Evolutionary conservation across 2,888 invertebrate genomes (phyloP).

Genomic region (Steinernema carpocapsae): DNA sequence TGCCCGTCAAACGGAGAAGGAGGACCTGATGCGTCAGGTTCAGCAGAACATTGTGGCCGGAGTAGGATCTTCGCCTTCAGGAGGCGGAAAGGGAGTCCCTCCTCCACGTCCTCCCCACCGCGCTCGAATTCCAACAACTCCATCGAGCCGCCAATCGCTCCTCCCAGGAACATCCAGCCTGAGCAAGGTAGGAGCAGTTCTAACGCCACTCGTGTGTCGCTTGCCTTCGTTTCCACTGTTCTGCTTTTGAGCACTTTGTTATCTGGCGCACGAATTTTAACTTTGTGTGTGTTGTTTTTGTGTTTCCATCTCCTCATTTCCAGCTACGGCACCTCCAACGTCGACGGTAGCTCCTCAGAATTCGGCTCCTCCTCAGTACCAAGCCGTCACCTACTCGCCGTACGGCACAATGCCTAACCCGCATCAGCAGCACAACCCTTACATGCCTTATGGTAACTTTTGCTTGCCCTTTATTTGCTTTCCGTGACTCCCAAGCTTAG

Average conservation of each 20-base stretch:
- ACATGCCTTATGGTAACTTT: slow-evolving; percentile 37
- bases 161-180: slow-evolving; percentile 54
- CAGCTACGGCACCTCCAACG: too few species aligned
- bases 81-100: slow-evolving; percentile 38
- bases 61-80: slow-evolving; percentile 4
- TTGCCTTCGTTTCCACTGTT: neutral
- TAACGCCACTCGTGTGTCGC: neutral
- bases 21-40: slow-evolving; percentile 91
- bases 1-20: slow-evolving; percentile 97
- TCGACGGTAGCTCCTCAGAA: slow-evolving; percentile 20
- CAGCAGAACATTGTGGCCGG: slow-evolving; percentile 72
- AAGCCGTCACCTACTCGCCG: slow-evolving; percentile 10
- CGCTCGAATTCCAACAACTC: slow-evolving; percentile 38
- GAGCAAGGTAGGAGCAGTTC: slow-evolving; percentile 47
- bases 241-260: neutral
- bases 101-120: slow-evolving; percentile 58
- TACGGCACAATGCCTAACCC: slow-evolving; percentile 23
- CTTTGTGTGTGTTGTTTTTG: neutral
- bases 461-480: neutral
- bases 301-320: neutral
- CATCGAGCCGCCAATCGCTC: slow-evolving; percentile 53
- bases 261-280: neutral
- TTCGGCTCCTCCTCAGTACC: slow-evolving; percentile 31
- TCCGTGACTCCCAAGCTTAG: too few species aligned
- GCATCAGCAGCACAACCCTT: slow-evolving; percentile 32